Conservation (phyloP, 1,140 invertebrate species). For the Cherax quadricarinatus region DNA sequence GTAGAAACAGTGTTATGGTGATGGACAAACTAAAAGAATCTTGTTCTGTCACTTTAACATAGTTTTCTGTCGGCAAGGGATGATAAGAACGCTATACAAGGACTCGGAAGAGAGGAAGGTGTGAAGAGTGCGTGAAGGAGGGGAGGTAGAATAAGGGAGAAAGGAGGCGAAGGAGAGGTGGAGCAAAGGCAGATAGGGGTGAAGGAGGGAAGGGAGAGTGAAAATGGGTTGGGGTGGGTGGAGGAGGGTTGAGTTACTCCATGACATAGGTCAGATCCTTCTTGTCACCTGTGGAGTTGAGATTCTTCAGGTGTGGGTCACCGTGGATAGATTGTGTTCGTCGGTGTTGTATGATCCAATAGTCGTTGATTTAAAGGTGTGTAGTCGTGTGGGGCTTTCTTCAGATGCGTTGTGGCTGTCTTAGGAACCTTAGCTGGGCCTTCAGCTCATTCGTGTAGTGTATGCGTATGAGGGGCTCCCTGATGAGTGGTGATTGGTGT, state of each 20-base stretch:
- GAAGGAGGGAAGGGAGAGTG: background rate
- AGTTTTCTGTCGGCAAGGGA: no score
- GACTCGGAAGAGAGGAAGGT: no score
- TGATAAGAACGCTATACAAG: no score
- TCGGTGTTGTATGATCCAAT: constrained; percentile 16
- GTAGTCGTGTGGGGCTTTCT: no score
- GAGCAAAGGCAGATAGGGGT: background rate
- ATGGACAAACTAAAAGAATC: no score
- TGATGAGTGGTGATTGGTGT: background rate
- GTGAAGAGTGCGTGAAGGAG: background rate
- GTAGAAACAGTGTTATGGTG: no score
- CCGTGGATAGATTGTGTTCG: background rate
- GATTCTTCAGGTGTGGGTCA: background rate
- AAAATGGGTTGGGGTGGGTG: background rate
- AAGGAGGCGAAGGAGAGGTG: background rate
- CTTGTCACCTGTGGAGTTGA: constrained; percentile 14
- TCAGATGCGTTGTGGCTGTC: no score
- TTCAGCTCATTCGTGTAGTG: no score
- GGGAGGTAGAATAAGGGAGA: background rate
- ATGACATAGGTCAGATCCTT: background rate
- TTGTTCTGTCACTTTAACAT: no score
- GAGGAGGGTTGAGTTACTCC: background rate
- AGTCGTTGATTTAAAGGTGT: background rate
- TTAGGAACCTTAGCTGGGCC: no score
- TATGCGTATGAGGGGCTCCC: no score